These are phyloP conservation scores for Sebastes diaconus DNA, from an alignment of 2,797 vertebrate genomes.

Conservation along the genomic window DNA sequence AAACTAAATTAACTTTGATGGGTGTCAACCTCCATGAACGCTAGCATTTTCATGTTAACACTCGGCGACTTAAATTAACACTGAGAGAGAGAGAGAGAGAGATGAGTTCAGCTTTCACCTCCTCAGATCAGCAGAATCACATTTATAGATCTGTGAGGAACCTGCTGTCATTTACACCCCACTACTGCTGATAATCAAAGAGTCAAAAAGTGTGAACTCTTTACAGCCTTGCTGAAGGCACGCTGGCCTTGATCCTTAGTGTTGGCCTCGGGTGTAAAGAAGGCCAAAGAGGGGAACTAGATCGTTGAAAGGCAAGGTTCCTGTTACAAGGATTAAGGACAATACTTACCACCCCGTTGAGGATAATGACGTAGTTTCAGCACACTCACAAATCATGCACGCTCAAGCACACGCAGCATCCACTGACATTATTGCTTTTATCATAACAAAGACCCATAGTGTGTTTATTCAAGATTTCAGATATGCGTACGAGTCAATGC, in stretches of 20 bases:
- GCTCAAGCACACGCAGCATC: not conserved
- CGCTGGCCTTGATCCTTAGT: conserved; percentile 11
- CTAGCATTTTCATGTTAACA: conserved; percentile 6
- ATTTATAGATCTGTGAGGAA: not conserved
- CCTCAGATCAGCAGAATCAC: not conserved
- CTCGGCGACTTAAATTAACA: not conserved
- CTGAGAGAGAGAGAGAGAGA: not conserved
- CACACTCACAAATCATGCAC: not conserved
- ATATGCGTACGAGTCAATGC: conserved; percentile 33
- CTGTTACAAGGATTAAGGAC: conserved; percentile 31
- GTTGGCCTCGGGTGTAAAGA: not conserved
- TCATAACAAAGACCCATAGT: conserved; percentile 34
- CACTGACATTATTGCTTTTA: conserved; percentile 18
- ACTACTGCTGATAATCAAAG: not conserved
- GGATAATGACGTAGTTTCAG: conserved; percentile 34
- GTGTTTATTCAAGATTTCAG: conserved; percentile 39
- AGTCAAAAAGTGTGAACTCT: not conserved
- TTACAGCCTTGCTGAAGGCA: not conserved
- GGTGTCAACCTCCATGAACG: not conserved
- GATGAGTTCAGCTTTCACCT: not conserved
- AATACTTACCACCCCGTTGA: not conserved
- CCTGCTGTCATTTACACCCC: not conserved
- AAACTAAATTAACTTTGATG: conserved; percentile 13
- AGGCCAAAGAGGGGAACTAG: not conserved
- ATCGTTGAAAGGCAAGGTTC: conserved; percentile 15